Evolutionary conservation across 2,113 vertebrate species (phyloP).

Genomic region (Lathamus discolor): DNA sequence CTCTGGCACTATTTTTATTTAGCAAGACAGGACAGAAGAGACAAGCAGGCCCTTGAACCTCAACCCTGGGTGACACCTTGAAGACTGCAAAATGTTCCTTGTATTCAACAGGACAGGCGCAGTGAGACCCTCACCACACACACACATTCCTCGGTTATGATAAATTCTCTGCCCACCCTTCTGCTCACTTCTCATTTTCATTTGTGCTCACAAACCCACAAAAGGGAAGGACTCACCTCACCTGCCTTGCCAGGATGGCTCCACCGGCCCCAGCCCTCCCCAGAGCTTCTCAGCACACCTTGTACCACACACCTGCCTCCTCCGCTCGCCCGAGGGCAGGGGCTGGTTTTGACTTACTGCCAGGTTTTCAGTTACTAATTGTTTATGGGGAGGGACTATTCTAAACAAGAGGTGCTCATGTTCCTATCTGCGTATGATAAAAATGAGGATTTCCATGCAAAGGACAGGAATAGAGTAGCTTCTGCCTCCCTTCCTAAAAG

Average conservation of each 20-base stretch:
- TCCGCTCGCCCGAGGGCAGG: neutral
- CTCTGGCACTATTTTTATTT: neutral
- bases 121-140: neutral
- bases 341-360: neutral
- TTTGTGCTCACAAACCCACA: neutral
- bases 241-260: neutral
- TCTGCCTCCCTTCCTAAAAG: neutral
- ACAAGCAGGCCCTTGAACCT: neutral
- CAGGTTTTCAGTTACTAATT: neutral
- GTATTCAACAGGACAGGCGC: neutral
- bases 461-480: neutral
- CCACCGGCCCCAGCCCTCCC: neutral
- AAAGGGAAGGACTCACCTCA: neutral
- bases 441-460: neutral
- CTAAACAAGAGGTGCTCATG: neutral
- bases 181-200: neutral
- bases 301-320: neutral
- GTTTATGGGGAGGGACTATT: neutral
- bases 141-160: neutral
- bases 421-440: neutral
- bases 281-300: neutral
- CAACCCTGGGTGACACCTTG: neutral
- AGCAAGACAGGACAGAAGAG: neutral
- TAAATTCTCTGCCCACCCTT: neutral
- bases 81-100: neutral